phyloP scores from a whole-genome alignment of 1,140 invertebrate species.

The Calephelis virginiensis region DNA sequence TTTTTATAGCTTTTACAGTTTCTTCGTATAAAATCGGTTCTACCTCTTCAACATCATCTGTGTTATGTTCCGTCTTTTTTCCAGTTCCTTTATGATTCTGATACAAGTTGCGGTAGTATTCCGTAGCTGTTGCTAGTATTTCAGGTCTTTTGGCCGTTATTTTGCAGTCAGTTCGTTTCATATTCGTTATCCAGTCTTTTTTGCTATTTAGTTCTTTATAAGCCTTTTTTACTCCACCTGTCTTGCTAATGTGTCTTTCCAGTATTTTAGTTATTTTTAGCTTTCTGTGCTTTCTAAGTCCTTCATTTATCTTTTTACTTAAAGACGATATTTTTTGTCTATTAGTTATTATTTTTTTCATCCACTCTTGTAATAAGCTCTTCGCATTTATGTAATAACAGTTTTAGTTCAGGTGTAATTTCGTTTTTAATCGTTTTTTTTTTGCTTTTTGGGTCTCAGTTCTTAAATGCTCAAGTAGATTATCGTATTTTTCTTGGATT shows the following conservation, averaged over 20 bases:
- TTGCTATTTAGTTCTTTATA: slow-evolving; percentile 11
- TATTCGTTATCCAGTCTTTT: slow-evolving; percentile 21
- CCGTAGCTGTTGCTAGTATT: slow-evolving; percentile 25
- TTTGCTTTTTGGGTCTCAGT: no score
- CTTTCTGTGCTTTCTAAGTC: slow-evolving; percentile 2
- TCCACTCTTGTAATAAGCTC: no score
- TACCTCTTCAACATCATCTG: no score
- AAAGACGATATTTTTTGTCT: slow-evolving; percentile 4
- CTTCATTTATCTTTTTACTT: slow-evolving; percentile 7
- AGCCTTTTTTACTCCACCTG: neutral
- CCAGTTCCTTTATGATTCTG: neutral
- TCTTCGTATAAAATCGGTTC: slow-evolving; percentile 22
- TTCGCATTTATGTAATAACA: no score
- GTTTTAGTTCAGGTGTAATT: no score
- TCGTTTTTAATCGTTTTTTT: no score
- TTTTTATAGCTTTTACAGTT: slow-evolving; percentile 24
- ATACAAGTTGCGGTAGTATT: slow-evolving; percentile 16
- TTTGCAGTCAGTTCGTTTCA: slow-evolving; percentile 13
- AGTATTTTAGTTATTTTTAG: slow-evolving; percentile 2
- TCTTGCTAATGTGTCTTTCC: slow-evolving; percentile 1
- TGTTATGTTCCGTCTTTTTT: no score
- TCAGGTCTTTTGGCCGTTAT: slow-evolving; percentile 19
- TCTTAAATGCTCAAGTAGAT: no score
- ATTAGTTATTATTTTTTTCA: neutral
- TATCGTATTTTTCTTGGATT: no score